Conservation (phyloP, 2,888 invertebrate species). For the Caenorhabditis sp. region DNA sequence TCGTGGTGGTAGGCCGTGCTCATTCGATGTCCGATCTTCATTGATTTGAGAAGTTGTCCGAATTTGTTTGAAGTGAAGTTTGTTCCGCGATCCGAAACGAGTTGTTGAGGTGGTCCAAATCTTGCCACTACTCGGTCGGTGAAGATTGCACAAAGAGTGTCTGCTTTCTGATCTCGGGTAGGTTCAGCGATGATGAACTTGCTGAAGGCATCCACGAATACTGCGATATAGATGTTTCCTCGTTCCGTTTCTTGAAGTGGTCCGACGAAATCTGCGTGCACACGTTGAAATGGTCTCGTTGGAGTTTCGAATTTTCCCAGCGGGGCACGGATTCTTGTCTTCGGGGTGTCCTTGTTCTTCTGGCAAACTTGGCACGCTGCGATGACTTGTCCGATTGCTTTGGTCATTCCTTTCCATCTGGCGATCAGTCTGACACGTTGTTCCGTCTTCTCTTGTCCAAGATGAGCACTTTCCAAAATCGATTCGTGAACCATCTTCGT, state of each 20-base stretch:
- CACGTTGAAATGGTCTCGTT: neutral
- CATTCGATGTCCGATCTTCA: neutral
- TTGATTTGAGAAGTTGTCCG: neutral
- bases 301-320: neutral
- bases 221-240: neutral
- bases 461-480: conserved; percentile 8
- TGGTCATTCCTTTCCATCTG: neutral
- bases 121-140: neutral
- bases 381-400: neutral
- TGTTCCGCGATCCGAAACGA: neutral
- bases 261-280: conserved; percentile 1
- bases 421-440: neutral
- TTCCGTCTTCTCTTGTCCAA: conserved; percentile 1
- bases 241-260: neutral
- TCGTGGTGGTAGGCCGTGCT: neutral
- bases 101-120: conserved; percentile 1
- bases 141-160: neutral
- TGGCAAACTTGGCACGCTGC: neutral
- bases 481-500: neutral
- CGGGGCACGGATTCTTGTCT: neutral
- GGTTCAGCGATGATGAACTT: conserved; percentile 12
- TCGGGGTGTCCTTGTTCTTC: neutral
- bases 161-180: neutral
- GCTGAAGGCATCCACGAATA: neutral
- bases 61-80: neutral